Conservation (phyloP, 2,797 vertebrate genomes). For the Nothura maculosa region DNA sequence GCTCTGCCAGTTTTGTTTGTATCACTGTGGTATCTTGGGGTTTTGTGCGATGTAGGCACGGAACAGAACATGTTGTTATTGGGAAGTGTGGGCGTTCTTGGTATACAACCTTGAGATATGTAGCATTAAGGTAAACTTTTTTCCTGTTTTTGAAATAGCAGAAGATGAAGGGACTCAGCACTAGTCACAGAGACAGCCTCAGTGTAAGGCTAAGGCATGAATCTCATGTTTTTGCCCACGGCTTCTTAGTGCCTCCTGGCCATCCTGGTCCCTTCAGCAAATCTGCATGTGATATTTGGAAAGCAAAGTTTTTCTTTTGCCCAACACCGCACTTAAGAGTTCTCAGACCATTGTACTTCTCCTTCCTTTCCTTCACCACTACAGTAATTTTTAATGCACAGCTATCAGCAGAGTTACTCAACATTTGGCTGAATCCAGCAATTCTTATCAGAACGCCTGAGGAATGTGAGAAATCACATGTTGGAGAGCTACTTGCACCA, state of each 20-base stretch:
- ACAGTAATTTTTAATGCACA: not conserved
- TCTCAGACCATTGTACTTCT: not conserved
- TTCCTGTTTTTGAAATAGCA: not conserved
- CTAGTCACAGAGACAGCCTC: not conserved
- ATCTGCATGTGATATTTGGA: slow-evolving; percentile 1
- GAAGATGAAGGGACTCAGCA: not conserved
- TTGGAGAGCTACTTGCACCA: not conserved
- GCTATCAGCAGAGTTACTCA: not conserved
- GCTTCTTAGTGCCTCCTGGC: not conserved
- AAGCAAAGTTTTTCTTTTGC: not conserved
- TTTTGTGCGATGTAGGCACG: not conserved
- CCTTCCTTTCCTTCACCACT: not conserved
- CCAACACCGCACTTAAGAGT: not conserved
- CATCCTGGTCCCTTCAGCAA: not conserved
- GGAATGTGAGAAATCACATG: not conserved
- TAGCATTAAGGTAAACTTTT: not conserved
- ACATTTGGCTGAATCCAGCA: not conserved
- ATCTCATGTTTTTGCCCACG: not conserved
- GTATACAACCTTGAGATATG: not conserved
- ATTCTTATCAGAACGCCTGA: not conserved
- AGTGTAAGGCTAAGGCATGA: not conserved
- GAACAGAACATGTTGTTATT: not conserved
- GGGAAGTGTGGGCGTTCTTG: not conserved
- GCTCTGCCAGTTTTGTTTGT: not conserved
- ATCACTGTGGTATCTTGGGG: not conserved